Evolutionary conservation across 1,140 invertebrate species (phyloP).

Genomic region (Melitaea cinxia): DNA sequence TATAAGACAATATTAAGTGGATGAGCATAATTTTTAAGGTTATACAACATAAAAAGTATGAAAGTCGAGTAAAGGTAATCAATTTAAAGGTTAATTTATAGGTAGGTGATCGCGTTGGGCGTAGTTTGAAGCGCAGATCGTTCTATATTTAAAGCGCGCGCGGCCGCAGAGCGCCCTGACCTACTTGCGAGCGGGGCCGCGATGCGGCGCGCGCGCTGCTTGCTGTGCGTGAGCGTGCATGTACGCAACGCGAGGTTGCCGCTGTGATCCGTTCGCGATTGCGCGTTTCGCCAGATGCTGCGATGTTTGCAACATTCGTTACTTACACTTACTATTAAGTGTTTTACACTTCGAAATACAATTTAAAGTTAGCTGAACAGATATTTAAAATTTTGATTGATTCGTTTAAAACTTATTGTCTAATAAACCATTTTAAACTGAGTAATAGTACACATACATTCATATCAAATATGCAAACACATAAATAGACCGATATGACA

Average conservation of each 20-base stretch:
- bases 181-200: slow-evolving; percentile 78
- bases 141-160: slow-evolving; percentile 80
- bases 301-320: slow-evolving; percentile 75
- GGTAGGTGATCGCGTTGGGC: slow-evolving; percentile 68
- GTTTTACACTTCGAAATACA: neutral
- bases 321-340: slow-evolving; percentile 37
- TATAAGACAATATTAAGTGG: neutral
- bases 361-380: neutral
- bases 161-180: slow-evolving; percentile 79
- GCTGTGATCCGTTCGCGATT: slow-evolving; percentile 67
- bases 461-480: neutral
- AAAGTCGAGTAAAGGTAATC: slow-evolving; percentile 26
- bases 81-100: slow-evolving; percentile 51
- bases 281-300: slow-evolving; percentile 77
- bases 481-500: neutral
- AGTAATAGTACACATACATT: too few species aligned
- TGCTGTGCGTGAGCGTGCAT: slow-evolving; percentile 54
- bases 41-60: neutral
- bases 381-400: neutral
- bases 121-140: slow-evolving; percentile 76
- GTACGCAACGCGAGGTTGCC: slow-evolving; percentile 57
- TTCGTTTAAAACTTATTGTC: neutral
- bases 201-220: slow-evolving; percentile 76
- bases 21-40: slow-evolving; percentile 13
- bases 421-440: too few species aligned